Evolutionary conservation across 1,140 invertebrate species (phyloP), one percentile per base, ranked within the genome.

Genomic region (Bombus superbus): DNA sequence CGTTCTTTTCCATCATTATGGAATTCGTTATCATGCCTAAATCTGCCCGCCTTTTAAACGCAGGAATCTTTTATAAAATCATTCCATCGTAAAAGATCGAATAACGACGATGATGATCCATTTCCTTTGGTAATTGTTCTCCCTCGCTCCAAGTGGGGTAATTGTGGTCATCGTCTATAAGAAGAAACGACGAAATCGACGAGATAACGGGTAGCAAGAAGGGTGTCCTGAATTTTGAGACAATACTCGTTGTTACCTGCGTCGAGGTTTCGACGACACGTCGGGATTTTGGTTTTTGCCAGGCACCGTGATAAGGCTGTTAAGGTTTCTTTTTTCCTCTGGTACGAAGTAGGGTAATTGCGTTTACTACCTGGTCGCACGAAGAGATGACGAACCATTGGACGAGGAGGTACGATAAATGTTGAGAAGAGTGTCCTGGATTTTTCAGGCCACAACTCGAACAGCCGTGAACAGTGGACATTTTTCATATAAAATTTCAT

Each of bases 401-500:
- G 40, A 13, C 25, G 10, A 42, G 57, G 18, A 38, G 32, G 44
- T n/a, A 66, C 62, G 59, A 76, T 38, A 40, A 76, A 47, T 62
- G 72, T 15, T 44, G 72, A 68, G 28, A 68, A 76, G 32, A 69
- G 18, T 57, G 83, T 25, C 83, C 83, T 85, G 77, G 32, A 85
- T 85, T 64, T 72, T 38, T 44, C 53, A 35, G 22, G 22, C n/a
- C 28, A 4, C 25, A 53, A 15, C 25, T 42, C 59, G 72, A 68
- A 42, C 18, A 10, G 11, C 68, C 5, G 28, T 35, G n/a, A 35
- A 32, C 42, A 53, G 44, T 86, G 69, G 73, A 88, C 88, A 88
- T 77, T 68, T 80, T 72, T 86, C 75, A 89, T 87, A 62, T 85
- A 74, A 83, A 77, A 40, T 78, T 90, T 81, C 64, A 72, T 90